Conservation (phyloP, 1,140 invertebrate genomes). For the Papilio helenus region DNA sequence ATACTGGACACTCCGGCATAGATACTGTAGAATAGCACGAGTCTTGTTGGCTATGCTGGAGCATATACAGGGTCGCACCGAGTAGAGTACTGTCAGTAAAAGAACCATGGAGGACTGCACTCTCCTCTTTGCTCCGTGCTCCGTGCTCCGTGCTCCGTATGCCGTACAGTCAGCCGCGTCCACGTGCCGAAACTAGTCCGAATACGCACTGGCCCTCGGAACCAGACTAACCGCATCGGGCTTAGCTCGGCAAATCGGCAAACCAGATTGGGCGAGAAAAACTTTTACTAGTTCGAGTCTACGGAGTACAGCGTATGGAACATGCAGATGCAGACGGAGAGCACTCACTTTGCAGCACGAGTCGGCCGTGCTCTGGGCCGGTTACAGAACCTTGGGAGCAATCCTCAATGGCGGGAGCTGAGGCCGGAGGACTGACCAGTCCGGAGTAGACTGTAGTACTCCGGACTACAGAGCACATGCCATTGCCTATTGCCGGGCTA, state of each 20-base stretch:
- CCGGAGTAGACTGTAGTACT: no score
- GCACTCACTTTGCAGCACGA: conserved; percentile 2
- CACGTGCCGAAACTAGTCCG: not conserved
- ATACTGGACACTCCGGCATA: not conserved
- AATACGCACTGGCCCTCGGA: not conserved
- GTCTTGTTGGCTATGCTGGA: not conserved
- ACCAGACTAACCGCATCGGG: conserved; percentile 2
- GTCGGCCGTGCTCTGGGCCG: not conserved
- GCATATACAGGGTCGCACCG: not conserved
- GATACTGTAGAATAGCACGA: not conserved
- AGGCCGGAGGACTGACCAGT: not conserved
- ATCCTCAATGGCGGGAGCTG: not conserved
- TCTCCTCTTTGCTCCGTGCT: not conserved
- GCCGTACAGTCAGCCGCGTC: conserved; percentile 1
- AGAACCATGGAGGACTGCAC: not conserved
- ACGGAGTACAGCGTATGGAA: conserved; percentile 3
- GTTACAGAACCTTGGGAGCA: conserved; percentile 3
- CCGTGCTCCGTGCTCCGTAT: not conserved
- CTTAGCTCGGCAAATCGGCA: not conserved
- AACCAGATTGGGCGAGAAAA: conserved; percentile 3
- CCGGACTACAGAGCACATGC: not conserved
- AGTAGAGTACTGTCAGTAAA: not conserved
- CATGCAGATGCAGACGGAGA: not conserved
- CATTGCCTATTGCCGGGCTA: not conserved
- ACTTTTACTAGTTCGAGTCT: conserved; percentile 4